Conservation (phyloP, 2,888 invertebrate species). For the Catocala sponsa region DNA sequence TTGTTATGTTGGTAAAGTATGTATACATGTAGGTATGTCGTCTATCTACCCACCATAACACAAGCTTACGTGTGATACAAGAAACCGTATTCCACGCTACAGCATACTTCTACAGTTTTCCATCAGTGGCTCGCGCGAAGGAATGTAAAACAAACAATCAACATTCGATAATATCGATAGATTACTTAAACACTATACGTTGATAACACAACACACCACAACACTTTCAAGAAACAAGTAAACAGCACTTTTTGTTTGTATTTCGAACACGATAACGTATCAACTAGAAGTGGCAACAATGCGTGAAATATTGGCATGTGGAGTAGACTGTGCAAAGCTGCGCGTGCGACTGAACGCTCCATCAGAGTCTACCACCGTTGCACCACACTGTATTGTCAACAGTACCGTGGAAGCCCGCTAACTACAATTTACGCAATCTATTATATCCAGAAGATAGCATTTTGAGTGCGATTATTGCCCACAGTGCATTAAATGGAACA, state of each 20-base stretch:
- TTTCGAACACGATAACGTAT: conserved; percentile 35
- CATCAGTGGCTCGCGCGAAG: conserved; percentile 6
- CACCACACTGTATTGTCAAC: conserved; percentile 83
- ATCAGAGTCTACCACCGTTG: conserved; percentile 74
- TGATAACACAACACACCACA: conserved; percentile 41
- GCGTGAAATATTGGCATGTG: conserved; percentile 61
- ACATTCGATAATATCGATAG: conserved; percentile 40
- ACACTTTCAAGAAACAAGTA: conserved; percentile 45
- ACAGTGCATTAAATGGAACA: conserved; percentile 57
- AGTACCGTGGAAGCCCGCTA: conserved; percentile 81
- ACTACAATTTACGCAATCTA: conserved; percentile 81
- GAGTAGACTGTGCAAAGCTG: conserved; percentile 76
- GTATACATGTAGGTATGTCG: too few relatives aligned
- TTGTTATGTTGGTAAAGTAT: too few relatives aligned
- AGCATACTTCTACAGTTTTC: background rate
- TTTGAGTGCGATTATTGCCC: conserved; percentile 67
- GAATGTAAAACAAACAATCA: conserved; percentile 55
- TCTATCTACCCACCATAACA: too few relatives aligned
- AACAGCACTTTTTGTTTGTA: conserved; percentile 40
- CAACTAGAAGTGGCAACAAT: conserved; percentile 40
- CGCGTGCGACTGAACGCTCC: conserved; percentile 77
- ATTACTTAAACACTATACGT: conserved; percentile 26
- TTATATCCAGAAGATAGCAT: conserved; percentile 79
- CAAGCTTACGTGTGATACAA: too few relatives aligned
- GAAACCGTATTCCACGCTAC: background rate